Conservation (phyloP, 2,113 vertebrate species). For the Pseudorhombus dupliciocellatus region DNA sequence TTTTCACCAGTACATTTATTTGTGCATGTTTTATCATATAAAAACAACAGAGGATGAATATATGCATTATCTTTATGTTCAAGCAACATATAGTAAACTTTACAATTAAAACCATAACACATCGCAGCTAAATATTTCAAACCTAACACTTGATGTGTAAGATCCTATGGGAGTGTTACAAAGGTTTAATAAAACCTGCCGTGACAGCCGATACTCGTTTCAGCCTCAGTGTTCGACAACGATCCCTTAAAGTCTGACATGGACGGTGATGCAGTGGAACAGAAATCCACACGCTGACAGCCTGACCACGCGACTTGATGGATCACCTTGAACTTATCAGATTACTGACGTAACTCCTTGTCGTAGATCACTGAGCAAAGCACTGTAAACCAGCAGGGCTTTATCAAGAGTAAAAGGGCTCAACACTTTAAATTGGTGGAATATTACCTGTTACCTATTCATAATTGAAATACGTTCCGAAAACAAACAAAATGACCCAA, state of each 20-base stretch:
- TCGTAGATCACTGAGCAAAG: not conserved
- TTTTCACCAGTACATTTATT: not conserved
- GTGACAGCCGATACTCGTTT: not conserved
- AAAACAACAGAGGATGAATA: not conserved
- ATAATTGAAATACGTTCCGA: not conserved
- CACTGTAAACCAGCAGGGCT: too few species aligned
- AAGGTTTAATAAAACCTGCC: constrained; percentile 29
- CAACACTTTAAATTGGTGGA: too few species aligned
- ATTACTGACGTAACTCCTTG: constrained; percentile 44
- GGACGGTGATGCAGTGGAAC: constrained; percentile 32
- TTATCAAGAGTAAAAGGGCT: not conserved
- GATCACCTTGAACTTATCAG: constrained; percentile 38
- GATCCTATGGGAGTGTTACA: not conserved
- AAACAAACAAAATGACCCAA: too few species aligned
- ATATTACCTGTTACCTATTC: not conserved
- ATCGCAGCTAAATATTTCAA: too few species aligned
- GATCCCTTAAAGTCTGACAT: constrained; percentile 27
- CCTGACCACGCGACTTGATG: constrained; percentile 26
- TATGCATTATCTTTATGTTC: not conserved
- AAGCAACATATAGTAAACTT: constrained; percentile 5
- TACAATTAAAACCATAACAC: not conserved
- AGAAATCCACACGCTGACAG: constrained; percentile 26
- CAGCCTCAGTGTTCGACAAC: constrained; percentile 14
- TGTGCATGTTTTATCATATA: constrained; percentile 9
- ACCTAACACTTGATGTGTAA: not conserved